A percentile compares a stretch with the other conserved stretches of the same genome.
phyloP scores from a whole-genome alignment of 2,113 vertebrate species.

The Oenanthe melanoleuca region DNA sequence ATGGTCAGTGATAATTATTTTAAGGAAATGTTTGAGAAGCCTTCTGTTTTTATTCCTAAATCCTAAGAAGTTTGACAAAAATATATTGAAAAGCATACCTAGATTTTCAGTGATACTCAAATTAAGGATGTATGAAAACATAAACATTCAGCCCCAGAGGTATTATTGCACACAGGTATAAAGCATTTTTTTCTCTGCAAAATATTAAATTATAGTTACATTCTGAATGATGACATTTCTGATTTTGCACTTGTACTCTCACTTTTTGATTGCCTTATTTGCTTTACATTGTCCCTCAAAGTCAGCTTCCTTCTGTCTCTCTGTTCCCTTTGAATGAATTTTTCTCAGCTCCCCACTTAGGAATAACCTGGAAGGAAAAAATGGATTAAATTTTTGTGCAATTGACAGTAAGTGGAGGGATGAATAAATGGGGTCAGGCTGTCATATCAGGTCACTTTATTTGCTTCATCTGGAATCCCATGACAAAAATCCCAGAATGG shows the following conservation, averaged over 20 bases:
- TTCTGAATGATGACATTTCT: not conserved
- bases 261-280: not conserved
- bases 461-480: not conserved
- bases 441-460: not conserved
- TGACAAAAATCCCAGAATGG: not conserved
- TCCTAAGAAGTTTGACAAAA: not conserved
- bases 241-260: not conserved
- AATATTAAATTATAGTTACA: not conserved
- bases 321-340: not conserved
- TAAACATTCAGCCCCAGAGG: not conserved
- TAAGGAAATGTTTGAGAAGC: not conserved
- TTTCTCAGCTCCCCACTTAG: not conserved
- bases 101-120: not conserved
- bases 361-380: not conserved
- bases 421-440: not conserved
- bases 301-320: not conserved
- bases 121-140: not conserved
- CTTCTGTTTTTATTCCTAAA: not conserved
- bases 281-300: not conserved
- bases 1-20: not conserved
- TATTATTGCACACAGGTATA: not conserved
- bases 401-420: not conserved
- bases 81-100: not conserved
- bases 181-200: constrained; percentile 28
- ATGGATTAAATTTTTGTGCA: not conserved